Evolutionary conservation across 2,797 vertebrate species (phyloP), one percentile per base, ranked within the genome.

Genomic region (Phrynocephalus guinanensis): DNA sequence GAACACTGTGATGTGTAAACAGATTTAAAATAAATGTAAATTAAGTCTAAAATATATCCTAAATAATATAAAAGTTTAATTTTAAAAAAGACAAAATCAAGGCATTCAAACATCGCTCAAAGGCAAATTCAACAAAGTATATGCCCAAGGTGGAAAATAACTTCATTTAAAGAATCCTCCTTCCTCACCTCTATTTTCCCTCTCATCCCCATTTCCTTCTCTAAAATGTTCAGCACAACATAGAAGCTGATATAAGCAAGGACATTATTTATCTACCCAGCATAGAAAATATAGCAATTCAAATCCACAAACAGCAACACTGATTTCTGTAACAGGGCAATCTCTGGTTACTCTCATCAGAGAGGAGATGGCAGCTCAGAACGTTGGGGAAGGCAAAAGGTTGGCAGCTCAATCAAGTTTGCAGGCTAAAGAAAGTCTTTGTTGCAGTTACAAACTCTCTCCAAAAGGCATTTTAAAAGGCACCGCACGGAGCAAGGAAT

Each of bases 381-480:
- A 73, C 71, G 11, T 66, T 50, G 26, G 38, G 18, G 26, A 72
- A 38, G 33, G 38, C 85, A 60, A 72, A 79, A 76, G 8, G 26
- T 71, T 28, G 73, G 73, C 72, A 85, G 30, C 24, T 38, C 50
- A 56, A 28, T 33, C 75, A 30, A 50, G 50, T 60, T 87, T 50
- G 38, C 52, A 6, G 71, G 56, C 28, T 26, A 86, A 79, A 79
- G 48, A 15, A 79, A 79, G 76, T 73, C 78, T 80, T 73, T 50
- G 33, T 60, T 79, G 76, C 76, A 13, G 33, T 28, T 73, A 66
- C 71, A 86, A 70, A 60, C 10, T 10, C 26, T 33, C 72, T 71
- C 80, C 66, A 38, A 83, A 83, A 83, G 52, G 28, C 6, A 8
- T 63, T 84, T 77, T 78, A 33, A 83, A 87, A 71, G 52, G 85